A percentile compares a stretch with the other conserved stretches of the same genome.
These are phyloP conservation scores for Circaetus gallicus DNA, from an alignment of 2,113 vertebrate genomes.

Conservation along the genomic window DNA sequence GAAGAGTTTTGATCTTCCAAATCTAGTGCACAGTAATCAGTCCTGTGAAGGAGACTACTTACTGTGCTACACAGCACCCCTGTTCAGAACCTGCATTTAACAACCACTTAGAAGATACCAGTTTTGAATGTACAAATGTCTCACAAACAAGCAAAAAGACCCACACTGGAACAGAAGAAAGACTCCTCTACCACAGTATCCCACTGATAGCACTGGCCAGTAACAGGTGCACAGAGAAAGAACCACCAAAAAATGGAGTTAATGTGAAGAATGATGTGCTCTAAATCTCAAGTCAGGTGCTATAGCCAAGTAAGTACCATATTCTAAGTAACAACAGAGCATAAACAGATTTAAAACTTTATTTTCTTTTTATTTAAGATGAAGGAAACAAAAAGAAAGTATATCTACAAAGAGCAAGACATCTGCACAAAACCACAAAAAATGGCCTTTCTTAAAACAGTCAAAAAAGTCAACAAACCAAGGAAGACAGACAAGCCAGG, in stretches of 20 bases:
- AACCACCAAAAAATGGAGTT: neutral
- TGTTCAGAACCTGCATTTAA: neutral
- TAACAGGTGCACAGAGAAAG: neutral
- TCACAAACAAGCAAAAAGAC: neutral
- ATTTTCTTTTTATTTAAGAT: neutral
- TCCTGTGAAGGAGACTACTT: neutral
- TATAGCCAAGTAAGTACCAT: neutral
- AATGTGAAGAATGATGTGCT: rapidly evolving
- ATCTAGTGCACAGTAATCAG: neutral
- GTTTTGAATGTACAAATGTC: neutral
- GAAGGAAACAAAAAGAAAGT: neutral
- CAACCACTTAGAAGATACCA: neutral
- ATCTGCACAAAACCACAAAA: neutral
- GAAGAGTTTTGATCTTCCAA: neutral
- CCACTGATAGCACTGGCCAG: neutral
- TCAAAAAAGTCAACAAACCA: neutral
- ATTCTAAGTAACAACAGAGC: neutral
- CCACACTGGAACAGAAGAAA: neutral
- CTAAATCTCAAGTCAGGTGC: neutral
- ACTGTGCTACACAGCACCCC: neutral
- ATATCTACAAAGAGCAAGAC: neutral
- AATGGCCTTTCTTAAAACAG: neutral
- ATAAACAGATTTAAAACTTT: neutral
- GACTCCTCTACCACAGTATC: neutral
- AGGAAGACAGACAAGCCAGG: neutral